phyloP scores from a whole-genome alignment of 2,888 invertebrate genomes.

The Polydesmus complanatus region DNA sequence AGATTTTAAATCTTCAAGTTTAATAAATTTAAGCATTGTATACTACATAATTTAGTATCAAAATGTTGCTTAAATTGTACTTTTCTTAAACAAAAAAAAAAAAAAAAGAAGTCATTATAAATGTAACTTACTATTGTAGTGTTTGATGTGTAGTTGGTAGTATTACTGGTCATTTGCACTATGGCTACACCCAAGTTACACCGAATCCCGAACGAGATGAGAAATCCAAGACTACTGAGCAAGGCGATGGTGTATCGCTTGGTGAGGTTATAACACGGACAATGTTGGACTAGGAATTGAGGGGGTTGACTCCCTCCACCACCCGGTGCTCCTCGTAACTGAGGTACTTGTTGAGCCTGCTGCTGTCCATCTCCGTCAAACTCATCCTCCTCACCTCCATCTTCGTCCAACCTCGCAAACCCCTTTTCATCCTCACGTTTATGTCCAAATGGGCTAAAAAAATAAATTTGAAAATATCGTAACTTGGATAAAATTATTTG shows the following conservation, averaged over 20 bases:
- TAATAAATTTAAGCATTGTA: too few species aligned
- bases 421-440: constrained; percentile 33
- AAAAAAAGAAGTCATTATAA: too few species aligned
- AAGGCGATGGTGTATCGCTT: constrained; percentile 57
- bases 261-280: constrained; percentile 55
- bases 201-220: constrained; percentile 94
- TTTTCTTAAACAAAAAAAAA: too few species aligned
- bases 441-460: background rate
- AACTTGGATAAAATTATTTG: too few species aligned
- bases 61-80: too few species aligned
- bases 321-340: constrained; percentile 2
- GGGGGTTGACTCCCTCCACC: constrained; percentile 35
- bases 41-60: too few species aligned
- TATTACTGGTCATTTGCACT: constrained; percentile 47
- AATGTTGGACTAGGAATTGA: constrained; percentile 38
- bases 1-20: too few species aligned
- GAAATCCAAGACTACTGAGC: constrained; percentile 45
- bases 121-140: constrained; percentile 1
- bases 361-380: background rate
- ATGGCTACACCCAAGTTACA: constrained; percentile 99
- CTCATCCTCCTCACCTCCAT: constrained; percentile 19
- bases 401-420: constrained; percentile 27
- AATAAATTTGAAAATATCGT: too few species aligned
- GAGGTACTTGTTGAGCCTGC: constrained; percentile 13
- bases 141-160: constrained; percentile 22